Conservation (phyloP, 2,888 invertebrate genomes). For the Spisula subtruncata region DNA sequence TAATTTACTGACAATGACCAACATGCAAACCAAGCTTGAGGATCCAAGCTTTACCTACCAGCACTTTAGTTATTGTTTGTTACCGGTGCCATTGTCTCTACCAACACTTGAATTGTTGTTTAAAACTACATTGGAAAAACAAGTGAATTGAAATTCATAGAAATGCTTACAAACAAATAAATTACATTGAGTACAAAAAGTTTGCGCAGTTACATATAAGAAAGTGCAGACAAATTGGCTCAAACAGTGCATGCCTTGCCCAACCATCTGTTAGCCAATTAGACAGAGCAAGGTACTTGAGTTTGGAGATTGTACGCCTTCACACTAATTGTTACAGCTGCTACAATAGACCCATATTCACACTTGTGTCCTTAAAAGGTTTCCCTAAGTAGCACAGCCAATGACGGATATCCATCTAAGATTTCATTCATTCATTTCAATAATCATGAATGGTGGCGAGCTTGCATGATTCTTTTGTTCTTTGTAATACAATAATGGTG, state of each 20-base stretch:
- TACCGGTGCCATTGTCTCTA: too few relatives aligned
- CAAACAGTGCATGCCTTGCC: background rate
- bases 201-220: too few relatives aligned
- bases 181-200: too few relatives aligned
- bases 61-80: too few relatives aligned
- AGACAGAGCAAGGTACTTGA: background rate
- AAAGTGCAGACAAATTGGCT: too few relatives aligned
- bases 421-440: conserved; percentile 19
- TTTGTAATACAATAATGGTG: background rate
- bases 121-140: too few relatives aligned
- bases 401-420: background rate
- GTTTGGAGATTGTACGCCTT: background rate
- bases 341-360: background rate
- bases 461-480: background rate
- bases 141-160: too few relatives aligned
- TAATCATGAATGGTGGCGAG: background rate
- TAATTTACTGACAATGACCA: too few relatives aligned
- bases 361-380: conserved; percentile 3
- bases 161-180: too few relatives aligned
- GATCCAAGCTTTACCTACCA: too few relatives aligned
- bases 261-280: background rate
- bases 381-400: background rate
- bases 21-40: too few relatives aligned
- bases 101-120: too few relatives aligned
- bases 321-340: conserved; percentile 9